phyloP scores from a whole-genome alignment of 2,113 vertebrate genomes.

The Saimiri boliviensis region DNA sequence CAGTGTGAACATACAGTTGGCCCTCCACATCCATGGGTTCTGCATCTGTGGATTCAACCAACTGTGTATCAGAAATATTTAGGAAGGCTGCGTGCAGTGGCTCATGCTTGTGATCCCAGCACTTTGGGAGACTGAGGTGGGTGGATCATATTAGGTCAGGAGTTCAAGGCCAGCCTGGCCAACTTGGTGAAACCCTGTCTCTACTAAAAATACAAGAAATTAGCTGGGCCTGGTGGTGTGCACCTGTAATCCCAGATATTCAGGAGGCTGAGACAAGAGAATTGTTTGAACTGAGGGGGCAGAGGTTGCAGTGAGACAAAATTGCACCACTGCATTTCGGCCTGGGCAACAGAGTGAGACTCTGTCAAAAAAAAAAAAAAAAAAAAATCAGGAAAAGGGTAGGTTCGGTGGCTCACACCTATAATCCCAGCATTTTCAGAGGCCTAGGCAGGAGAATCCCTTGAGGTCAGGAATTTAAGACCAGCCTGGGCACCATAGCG shows the following conservation, averaged over 20 bases:
- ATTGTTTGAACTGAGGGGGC: background rate
- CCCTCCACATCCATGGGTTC: background rate
- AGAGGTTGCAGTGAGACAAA: background rate
- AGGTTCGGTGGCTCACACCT: too few species aligned
- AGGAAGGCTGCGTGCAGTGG: too few species aligned
- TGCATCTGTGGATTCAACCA: background rate
- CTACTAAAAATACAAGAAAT: background rate
- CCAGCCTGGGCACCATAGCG: too few species aligned
- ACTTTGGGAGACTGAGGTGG: too few species aligned
- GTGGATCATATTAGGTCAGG: too few species aligned
- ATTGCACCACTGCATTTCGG: background rate
- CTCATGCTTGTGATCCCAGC: too few species aligned
- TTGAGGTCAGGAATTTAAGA: too few species aligned
- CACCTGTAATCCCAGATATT: background rate
- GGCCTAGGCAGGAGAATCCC: too few species aligned
- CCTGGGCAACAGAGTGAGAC: background rate
- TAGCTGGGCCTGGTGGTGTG: background rate
- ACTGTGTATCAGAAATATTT: background rate
- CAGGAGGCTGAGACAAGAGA: background rate
- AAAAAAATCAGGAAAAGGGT: background rate
- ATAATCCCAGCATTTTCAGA: too few species aligned
- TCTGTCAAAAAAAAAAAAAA: background rate
- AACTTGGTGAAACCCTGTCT: too few species aligned
- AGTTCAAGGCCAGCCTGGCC: too few species aligned
- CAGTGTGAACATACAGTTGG: background rate